These are phyloP conservation scores for Rhinichthys osculus DNA, from an alignment of 2,797 vertebrate genomes.

Conservation along the genomic window DNA sequence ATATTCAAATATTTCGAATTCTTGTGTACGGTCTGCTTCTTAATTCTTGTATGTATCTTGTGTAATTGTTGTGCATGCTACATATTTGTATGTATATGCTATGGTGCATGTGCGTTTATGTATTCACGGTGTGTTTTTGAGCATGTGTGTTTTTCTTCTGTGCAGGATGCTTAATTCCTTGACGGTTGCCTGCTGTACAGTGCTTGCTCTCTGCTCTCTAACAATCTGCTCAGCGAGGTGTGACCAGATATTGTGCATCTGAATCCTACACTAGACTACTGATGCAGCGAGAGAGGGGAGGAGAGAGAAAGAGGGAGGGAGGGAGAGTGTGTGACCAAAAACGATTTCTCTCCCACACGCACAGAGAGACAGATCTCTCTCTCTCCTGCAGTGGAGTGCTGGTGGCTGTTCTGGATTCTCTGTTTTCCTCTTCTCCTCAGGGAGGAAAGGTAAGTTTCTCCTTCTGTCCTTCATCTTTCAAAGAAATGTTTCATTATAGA, in stretches of 20 bases:
- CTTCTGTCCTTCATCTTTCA: slow-evolving; percentile 35
- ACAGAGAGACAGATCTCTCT: slow-evolving; percentile 43
- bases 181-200: slow-evolving; percentile 56
- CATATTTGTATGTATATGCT: no score
- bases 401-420: slow-evolving; percentile 67
- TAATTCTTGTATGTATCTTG: neutral
- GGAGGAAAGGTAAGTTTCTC: slow-evolving; percentile 71
- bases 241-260: slow-evolving; percentile 75
- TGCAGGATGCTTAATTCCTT: slow-evolving; percentile 24
- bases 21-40: neutral
- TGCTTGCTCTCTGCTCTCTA: slow-evolving; percentile 68
- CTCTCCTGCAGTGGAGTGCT: slow-evolving; percentile 54
- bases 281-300: slow-evolving; percentile 66
- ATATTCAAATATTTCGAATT: neutral
- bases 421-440: slow-evolving; percentile 62
- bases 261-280: slow-evolving; percentile 68
- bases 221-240: slow-evolving; percentile 79
- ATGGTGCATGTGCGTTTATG: neutral
- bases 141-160: slow-evolving; percentile 6
- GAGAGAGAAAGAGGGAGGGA: slow-evolving; percentile 57
- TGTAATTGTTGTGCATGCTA: neutral
- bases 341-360: slow-evolving; percentile 51
- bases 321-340: slow-evolving; percentile 50
- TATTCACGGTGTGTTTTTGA: slow-evolving; percentile 22
- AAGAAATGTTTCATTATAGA: neutral